Base-by-base conservation (phyloP, 1,140 invertebrate genomes). In the Cotesia chilonis region DNA sequence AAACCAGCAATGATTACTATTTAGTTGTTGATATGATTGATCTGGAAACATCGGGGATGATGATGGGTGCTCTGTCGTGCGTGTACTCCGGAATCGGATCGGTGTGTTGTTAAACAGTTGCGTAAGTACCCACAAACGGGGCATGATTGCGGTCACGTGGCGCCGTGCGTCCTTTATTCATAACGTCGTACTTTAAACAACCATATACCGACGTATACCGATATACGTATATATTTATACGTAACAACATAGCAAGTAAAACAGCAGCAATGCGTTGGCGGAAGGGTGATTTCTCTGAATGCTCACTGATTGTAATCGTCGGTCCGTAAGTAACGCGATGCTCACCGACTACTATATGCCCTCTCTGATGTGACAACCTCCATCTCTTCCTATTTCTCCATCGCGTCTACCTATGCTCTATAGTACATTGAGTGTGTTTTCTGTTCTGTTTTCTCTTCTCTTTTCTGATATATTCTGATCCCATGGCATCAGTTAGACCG, bases 91-190 rank as follows among this genome's bases (percentile, higher is more conserved):
- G 67, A 72, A 67, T 72, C 60, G 71, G 41, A 47, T 68, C 64
- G 52, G 47, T 76, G 71, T 81, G 28, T 82, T 81, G 80, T 83
- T 83, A 81, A 84, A 83, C 81, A 85, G 77, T 80, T 73, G 75
- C 76, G 73, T 84, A 84, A 84, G 81, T 84, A 80, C 78, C 80
- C 75, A 79, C 81, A 85, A 85, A 85, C 81, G 80, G 80, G 72
- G 74, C 70, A 80, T 85, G 84, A 87, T 87, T 87, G 83, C 81
- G 83, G 84, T 86, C 85, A 84, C 85, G 85, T 87, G 85, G 81
- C 85, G 78, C 76, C 77, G 81, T 76, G 79, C 78, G 76, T 81
- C 80, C 77, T 79, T 83, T 81, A 63, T 47, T 47, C 41, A 47
- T 47, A 47, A 47, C 41, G 41, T 47, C 41, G 41, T 47, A 47